These are phyloP conservation scores for Athetis lepigone DNA, from an alignment of 2,888 invertebrate genomes.

Conservation along the genomic window DNA sequence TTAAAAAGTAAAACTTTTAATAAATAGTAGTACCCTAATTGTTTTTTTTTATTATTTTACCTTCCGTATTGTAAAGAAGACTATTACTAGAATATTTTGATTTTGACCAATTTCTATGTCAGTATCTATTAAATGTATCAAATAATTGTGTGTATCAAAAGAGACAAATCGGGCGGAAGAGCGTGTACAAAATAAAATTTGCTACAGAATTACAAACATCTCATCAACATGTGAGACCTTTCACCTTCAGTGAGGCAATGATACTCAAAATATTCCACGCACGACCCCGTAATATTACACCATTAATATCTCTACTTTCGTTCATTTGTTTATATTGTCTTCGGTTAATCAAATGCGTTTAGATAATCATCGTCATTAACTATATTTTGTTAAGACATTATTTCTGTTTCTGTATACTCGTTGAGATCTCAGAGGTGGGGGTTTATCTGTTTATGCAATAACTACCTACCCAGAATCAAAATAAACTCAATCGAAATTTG, in stretches of 20 bases:
- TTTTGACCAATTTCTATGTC: slow-evolving; percentile 2
- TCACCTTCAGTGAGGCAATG: slow-evolving; percentile 75
- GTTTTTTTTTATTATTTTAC: too few species aligned
- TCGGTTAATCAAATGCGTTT: slow-evolving; percentile 56
- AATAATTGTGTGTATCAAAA: slow-evolving; percentile 6
- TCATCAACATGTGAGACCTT: slow-evolving; percentile 70
- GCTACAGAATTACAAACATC: slow-evolving; percentile 51
- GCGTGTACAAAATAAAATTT: slow-evolving; percentile 51
- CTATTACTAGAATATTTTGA: too few species aligned
- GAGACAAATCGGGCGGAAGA: slow-evolving; percentile 21
- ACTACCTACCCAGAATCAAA: slow-evolving; percentile 10
- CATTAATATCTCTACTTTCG: slow-evolving; percentile 72
- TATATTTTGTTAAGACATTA: slow-evolving; percentile 10
- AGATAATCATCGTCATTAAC: slow-evolving; percentile 34
- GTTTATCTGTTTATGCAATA: not conserved
- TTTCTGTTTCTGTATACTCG: not conserved
- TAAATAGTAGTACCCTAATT: too few species aligned
- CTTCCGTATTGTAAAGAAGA: too few species aligned
- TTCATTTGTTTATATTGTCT: slow-evolving; percentile 67
- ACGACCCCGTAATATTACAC: slow-evolving; percentile 70
- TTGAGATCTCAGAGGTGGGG: not conserved
- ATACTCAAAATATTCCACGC: slow-evolving; percentile 72
- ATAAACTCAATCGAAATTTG: slow-evolving; percentile 22
- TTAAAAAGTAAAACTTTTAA: not conserved
- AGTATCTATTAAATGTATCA: not conserved